phyloP scores from a whole-genome alignment of 2,888 invertebrate species.

The Agonopterix heracliana region DNA sequence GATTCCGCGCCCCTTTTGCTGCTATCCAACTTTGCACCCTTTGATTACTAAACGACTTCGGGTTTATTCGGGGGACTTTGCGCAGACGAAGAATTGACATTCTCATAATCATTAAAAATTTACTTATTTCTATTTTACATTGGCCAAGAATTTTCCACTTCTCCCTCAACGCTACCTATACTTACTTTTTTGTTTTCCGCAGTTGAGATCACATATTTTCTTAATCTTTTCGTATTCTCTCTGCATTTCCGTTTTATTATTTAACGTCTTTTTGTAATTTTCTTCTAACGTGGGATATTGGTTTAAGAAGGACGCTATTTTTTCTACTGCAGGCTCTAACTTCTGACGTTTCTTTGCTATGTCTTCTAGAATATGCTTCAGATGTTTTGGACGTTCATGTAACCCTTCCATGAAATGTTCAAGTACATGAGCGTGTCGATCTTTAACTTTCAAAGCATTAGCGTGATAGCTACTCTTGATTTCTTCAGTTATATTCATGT shows the following conservation, averaged over 20 bases:
- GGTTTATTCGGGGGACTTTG: too few relatives aligned
- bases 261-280: background rate
- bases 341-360: constrained; percentile 16
- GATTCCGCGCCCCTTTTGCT: too few relatives aligned
- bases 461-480: background rate
- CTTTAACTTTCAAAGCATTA: constrained; percentile 13
- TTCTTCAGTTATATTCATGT: background rate
- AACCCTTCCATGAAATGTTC: constrained; percentile 18
- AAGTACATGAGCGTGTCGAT: constrained; percentile 10
- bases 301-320: constrained; percentile 14
- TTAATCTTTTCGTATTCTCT: background rate
- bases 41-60: too few relatives aligned
- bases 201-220: background rate
- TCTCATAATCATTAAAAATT: too few relatives aligned
- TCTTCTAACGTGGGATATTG: constrained; percentile 17
- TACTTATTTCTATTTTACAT: too few relatives aligned
- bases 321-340: constrained; percentile 21
- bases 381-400: constrained; percentile 27
- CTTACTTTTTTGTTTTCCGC: too few relatives aligned
- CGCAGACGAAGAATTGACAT: too few relatives aligned
- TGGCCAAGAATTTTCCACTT: too few relatives aligned
- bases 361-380: constrained; percentile 33
- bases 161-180: too few relatives aligned
- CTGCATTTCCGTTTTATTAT: background rate
- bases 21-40: too few relatives aligned